Conservation (phyloP, 2,888 invertebrate genomes). For the Pecten maximus region DNA sequence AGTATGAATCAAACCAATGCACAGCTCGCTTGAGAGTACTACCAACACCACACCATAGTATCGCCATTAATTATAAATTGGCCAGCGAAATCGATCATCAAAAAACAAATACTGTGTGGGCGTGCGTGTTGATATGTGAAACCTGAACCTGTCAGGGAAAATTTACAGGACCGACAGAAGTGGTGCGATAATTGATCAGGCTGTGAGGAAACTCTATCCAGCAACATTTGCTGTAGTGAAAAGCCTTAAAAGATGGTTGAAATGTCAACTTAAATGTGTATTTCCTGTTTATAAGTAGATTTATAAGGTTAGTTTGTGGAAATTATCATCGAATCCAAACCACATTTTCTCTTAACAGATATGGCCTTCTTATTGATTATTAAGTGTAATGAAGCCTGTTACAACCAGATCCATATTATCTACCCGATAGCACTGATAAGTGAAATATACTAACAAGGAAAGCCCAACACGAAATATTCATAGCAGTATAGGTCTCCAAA, state of each 20-base stretch:
- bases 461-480: too few relatives aligned
- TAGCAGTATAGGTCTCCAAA: too few relatives aligned
- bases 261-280: background rate
- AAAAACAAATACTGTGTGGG: background rate
- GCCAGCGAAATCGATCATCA: background rate
- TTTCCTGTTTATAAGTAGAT: background rate
- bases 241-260: background rate
- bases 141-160: background rate
- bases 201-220: background rate
- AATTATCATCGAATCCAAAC: too few relatives aligned
- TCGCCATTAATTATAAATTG: slow-evolving; percentile 7
- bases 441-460: too few relatives aligned
- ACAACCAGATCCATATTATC: too few relatives aligned
- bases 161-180: background rate
- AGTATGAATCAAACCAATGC: background rate
- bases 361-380: too few relatives aligned
- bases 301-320: too few relatives aligned
- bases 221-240: background rate
- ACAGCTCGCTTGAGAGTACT: background rate
- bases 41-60: background rate
- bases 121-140: slow-evolving; percentile 7
- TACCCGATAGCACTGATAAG: too few relatives aligned
- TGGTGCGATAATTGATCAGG: background rate
- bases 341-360: too few relatives aligned
- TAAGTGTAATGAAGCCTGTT: too few relatives aligned